phyloP scores from a whole-genome alignment of 2,113 vertebrate species.

The Entosphenus tridentatus region DNA sequence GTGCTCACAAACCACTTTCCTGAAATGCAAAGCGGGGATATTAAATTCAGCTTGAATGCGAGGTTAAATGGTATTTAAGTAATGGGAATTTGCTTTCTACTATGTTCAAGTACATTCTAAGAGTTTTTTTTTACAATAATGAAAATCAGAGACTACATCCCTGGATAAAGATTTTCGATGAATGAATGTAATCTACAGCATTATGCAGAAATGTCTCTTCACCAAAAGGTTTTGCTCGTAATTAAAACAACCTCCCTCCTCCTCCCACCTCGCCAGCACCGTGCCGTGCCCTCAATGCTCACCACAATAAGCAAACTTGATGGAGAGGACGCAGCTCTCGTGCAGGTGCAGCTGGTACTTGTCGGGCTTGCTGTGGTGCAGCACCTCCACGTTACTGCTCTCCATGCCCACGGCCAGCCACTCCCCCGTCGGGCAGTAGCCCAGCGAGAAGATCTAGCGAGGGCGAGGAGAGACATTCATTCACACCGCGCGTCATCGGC shows the following conservation, averaged over 20 bases:
- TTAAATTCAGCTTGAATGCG: too few species aligned
- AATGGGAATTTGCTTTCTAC: too few species aligned
- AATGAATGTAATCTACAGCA: too few species aligned
- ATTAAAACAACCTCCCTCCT: too few species aligned
- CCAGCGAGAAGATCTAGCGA: conserved; percentile 47
- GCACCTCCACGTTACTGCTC: conserved; percentile 46
- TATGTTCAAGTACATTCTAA: too few species aligned
- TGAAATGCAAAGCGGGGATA: conserved; percentile 12
- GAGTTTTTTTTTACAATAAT: too few species aligned
- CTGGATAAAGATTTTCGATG: too few species aligned
- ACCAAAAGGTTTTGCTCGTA: too few species aligned
- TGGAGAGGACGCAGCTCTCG: conserved; percentile 57
- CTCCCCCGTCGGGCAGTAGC: conserved; percentile 49
- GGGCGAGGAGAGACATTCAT: not conserved
- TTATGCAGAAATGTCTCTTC: too few species aligned
- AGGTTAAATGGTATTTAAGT: too few species aligned
- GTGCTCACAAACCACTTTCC: conserved; percentile 74
- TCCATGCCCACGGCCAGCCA: conserved; percentile 55
- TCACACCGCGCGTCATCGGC: not conserved
- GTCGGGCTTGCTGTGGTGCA: conserved; percentile 46
- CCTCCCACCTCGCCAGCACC: too few species aligned
- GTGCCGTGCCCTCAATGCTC: accelerated
- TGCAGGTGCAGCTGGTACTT: conserved; percentile 61
- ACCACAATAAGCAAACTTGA: conserved; percentile 65
- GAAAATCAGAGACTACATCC: too few species aligned